Base-by-base conservation (phyloP, 1,140 invertebrate species). In the Drepana arcuata region DNA sequence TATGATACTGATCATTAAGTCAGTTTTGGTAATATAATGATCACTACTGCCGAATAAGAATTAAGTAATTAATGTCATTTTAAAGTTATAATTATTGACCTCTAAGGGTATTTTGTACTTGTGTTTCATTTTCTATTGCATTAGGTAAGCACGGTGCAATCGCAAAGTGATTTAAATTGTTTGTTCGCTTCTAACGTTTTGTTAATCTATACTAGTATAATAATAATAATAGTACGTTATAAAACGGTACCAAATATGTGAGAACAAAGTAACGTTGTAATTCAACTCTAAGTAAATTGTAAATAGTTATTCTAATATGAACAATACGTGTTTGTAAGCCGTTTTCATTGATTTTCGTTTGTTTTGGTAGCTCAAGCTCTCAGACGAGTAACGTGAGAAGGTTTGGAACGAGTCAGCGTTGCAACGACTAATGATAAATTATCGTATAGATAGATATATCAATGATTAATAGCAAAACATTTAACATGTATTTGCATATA, bases 1-100 rank as follows among this genome's bases (percentile, higher is more conserved):
- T 43, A 58, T 63, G 51, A 54, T 54, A 66, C 48, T 53, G 55
- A 49, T 54, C 25, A 36, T 36, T 41, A 56, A 32, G 48, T 58
- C 59, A 59, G 51, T 60, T 50, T 63, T 58, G 51, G 53, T 59
- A 68, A 55, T 44, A 49, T 56, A 56, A 67, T 59, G 43, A 67
- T 66, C 59, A 72, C 63, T 69, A 77, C 70, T 73, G 70, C 67
- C 72, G 74, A 57, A 60, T 70, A 70, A 66, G 32, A 59, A 49
- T 53, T 79, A 75, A 68, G 65, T 74, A 74, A 64, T 53, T 71
- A 75, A 77, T 55, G 68, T 63, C 64, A 59, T 72, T 74, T 77
- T 71, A 67, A 70, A 73, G 59, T 74, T 66, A 69, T 59, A 56
- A 58, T 72, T 25, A 31, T 72, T 61, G 52, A 71, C 47, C 53